Conservation (phyloP, 2,888 invertebrate genomes). For the Lepidochrysops patricia region DNA sequence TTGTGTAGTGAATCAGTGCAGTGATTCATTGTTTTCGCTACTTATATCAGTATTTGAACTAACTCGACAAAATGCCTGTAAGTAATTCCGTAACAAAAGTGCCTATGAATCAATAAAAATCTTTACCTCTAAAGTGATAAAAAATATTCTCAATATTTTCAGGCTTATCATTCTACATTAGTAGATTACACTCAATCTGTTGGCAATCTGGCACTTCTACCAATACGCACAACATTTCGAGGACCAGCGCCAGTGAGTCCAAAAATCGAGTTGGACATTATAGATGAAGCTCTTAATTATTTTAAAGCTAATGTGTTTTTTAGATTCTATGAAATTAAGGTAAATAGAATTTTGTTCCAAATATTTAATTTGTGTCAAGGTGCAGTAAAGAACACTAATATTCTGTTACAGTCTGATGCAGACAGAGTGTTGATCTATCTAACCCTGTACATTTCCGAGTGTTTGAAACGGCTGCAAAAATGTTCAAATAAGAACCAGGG, state of each 20-base stretch:
- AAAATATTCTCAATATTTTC: conserved; percentile 21
- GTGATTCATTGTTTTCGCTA: not conserved
- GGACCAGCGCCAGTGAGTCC: conserved; percentile 90
- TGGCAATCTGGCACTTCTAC: conserved; percentile 95
- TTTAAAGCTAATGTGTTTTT: conserved; percentile 99
- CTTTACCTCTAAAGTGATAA: not conserved
- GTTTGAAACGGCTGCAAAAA: conserved; percentile 93
- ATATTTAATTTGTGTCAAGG: not conserved
- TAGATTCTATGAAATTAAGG: conserved; percentile 98
- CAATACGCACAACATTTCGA: conserved; percentile 90
- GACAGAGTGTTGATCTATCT: conserved; percentile 98
- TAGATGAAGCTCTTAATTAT: conserved; percentile 97
- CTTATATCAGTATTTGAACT: not conserved
- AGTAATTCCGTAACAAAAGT: too few species aligned
- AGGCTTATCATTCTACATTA: conserved; percentile 98
- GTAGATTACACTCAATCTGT: conserved; percentile 81
- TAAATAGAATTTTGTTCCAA: conserved; percentile 39
- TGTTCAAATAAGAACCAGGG: conserved; percentile 93
- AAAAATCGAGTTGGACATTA: conserved; percentile 86
- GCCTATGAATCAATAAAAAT: too few species aligned
- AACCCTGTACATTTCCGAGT: conserved; percentile 97
- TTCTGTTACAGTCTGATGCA: conserved; percentile 85
- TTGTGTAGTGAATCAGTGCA: not conserved
- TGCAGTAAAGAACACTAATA: not conserved
- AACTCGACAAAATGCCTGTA: not conserved